Evolutionary conservation across 1,140 invertebrate genomes (phyloP).

Genomic region (Drosophila mayri): DNA sequence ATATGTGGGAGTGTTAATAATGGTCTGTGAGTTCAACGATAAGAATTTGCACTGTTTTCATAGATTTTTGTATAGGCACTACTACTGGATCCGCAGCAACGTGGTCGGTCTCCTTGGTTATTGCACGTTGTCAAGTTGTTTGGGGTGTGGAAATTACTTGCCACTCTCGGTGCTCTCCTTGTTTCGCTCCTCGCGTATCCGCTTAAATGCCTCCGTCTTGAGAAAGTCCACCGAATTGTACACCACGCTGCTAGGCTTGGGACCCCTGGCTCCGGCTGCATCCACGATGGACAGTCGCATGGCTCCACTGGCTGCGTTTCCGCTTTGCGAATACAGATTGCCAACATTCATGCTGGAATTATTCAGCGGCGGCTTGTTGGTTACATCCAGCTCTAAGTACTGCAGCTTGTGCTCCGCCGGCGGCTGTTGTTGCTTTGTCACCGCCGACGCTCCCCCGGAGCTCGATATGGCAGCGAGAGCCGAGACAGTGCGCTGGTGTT

Average conservation of each 20-base stretch:
- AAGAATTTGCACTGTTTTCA: conserved; percentile 55
- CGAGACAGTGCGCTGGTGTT: conserved; percentile 76
- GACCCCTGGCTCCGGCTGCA: conserved; percentile 43
- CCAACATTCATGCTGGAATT: conserved; percentile 69
- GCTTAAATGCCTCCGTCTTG: conserved; percentile 95
- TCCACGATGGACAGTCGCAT: conserved; percentile 51
- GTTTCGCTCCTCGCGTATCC: conserved; percentile 93
- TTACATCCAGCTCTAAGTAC: conserved; percentile 91
- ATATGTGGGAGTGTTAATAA: conserved; percentile 27
- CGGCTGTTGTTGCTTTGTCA: conserved; percentile 41
- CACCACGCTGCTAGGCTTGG: conserved; percentile 86
- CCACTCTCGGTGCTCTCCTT: conserved; percentile 72
- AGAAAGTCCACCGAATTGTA: conserved; percentile 96
- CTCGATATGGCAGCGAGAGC: conserved; percentile 64
- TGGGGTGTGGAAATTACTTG: neutral
- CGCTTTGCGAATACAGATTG: conserved; percentile 64
- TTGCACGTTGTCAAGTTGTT: conserved; percentile 57
- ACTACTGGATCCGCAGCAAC: conserved; percentile 45
- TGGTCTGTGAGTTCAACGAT: conserved; percentile 29
- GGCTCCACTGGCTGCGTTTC: conserved; percentile 1
- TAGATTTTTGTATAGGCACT: conserved; percentile 51
- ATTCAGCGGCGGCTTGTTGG: conserved; percentile 76
- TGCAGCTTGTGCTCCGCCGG: conserved; percentile 84
- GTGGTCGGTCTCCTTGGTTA: conserved; percentile 39
- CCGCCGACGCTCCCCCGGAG: conserved; percentile 8